These are phyloP conservation scores for Brachynemurus nebulosus DNA, from an alignment of 2,888 invertebrate species.

Conservation along the genomic window DNA sequence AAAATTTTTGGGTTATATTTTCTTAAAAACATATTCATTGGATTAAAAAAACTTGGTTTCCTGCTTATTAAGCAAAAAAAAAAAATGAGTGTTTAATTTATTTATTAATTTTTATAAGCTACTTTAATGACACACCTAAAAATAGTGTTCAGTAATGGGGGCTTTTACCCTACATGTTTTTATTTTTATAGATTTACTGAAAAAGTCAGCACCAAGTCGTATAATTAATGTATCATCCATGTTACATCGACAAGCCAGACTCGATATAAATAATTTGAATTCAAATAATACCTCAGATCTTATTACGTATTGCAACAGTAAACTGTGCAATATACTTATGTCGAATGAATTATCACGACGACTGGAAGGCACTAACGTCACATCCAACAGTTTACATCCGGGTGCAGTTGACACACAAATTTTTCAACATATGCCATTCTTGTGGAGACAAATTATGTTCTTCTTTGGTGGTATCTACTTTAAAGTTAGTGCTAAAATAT, in stretches of 20 bases:
- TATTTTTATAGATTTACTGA: slow-evolving; percentile 26
- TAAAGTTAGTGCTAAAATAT: too few relatives aligned
- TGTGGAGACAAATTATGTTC: too few relatives aligned
- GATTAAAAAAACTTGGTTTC: too few relatives aligned
- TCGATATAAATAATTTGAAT: slow-evolving; percentile 1
- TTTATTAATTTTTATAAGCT: too few relatives aligned
- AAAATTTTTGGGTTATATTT: too few relatives aligned
- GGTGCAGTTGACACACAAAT: slow-evolving; percentile 20
- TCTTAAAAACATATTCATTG: too few relatives aligned
- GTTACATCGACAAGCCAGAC: neutral
- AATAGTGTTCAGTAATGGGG: too few relatives aligned
- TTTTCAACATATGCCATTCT: neutral
- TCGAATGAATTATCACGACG: slow-evolving; percentile 27
- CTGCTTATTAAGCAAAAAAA: too few relatives aligned
- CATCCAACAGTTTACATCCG: slow-evolving; percentile 33
- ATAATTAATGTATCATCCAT: slow-evolving; percentile 27
- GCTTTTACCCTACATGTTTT: too few relatives aligned
- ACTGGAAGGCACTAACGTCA: slow-evolving; percentile 27
- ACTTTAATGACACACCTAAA: too few relatives aligned
- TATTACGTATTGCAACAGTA: slow-evolving; percentile 25
- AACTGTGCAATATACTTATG: slow-evolving; percentile 29
- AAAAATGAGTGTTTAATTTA: too few relatives aligned
- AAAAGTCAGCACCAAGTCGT: slow-evolving; percentile 26
- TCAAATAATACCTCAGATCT: neutral
- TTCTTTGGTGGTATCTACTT: too few relatives aligned